Evolutionary conservation across 1,140 invertebrate genomes (phyloP).

Genomic region (Cylas formicarius): DNA sequence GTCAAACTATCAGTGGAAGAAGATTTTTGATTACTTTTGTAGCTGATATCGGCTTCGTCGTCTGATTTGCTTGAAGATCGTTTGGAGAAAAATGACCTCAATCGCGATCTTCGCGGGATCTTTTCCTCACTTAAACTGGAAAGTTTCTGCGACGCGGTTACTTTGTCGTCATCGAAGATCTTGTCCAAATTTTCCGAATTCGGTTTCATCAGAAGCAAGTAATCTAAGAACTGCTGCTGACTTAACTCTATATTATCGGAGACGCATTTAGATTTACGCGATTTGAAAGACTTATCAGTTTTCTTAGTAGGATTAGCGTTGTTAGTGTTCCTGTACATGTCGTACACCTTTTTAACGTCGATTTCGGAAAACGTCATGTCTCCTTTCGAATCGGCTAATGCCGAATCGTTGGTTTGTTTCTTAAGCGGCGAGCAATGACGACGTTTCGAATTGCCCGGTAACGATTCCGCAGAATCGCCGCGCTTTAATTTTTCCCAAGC

Average conservation of each 20-base stretch:
- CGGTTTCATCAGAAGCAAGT: constrained; percentile 32
- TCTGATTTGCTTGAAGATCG: constrained; percentile 34
- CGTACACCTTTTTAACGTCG: constrained; percentile 25
- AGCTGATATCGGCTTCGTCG: constrained; percentile 25
- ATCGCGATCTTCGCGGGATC: constrained; percentile 20
- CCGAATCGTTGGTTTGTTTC: constrained; percentile 28
- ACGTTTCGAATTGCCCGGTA: constrained; percentile 43
- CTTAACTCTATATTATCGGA: constrained; percentile 29
- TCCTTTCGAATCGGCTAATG: constrained; percentile 48
- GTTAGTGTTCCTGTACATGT: constrained; percentile 26
- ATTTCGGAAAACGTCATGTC: no score
- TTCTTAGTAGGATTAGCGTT: no score
- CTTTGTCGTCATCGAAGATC: constrained; percentile 18
- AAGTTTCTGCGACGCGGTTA: constrained; percentile 1
- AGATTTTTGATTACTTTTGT: constrained; percentile 19
- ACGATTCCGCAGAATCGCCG: constrained; percentile 51
- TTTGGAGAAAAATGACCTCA: constrained; percentile 18
- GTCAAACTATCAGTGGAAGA: constrained; percentile 29
- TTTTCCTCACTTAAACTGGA: constrained; percentile 24
- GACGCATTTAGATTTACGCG: constrained; percentile 26
- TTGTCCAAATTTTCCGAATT: constrained; percentile 27
- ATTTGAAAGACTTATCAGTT: constrained; percentile 23
- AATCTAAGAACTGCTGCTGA: constrained; percentile 32
- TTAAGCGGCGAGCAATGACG: constrained; percentile 46
- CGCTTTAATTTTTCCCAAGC: constrained; percentile 57